Conservation (phyloP, 2,888 invertebrate genomes). For the Acleris cristana region DNA sequence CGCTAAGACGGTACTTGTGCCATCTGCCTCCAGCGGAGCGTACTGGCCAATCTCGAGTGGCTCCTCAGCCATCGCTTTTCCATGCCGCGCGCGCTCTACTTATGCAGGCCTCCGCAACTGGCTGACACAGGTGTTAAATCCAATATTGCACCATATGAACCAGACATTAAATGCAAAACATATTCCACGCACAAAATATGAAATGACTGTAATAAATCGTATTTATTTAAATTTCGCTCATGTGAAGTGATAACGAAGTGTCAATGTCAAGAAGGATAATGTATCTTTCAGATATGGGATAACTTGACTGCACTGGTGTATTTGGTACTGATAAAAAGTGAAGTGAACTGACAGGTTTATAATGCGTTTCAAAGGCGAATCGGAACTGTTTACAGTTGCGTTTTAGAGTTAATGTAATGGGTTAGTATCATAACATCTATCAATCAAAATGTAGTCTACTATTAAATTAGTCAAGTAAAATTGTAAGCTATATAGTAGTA, state of each 20-base stretch:
- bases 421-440: too few species aligned
- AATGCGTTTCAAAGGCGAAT: neutral
- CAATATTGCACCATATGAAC: slow-evolving; percentile 29
- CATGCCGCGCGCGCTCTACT: slow-evolving; percentile 81
- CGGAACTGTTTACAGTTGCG: too few species aligned
- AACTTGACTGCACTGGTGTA: too few species aligned
- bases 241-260: slow-evolving; percentile 25
- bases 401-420: too few species aligned
- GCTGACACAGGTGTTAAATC: slow-evolving; percentile 59
- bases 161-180: slow-evolving; percentile 4
- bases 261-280: too few species aligned
- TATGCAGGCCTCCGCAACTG: slow-evolving; percentile 72
- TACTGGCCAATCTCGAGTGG: slow-evolving; percentile 74
- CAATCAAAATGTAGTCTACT: too few species aligned
- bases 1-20: slow-evolving; percentile 88
- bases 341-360: slow-evolving; percentile 12
- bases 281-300: too few species aligned
- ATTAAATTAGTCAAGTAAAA: too few species aligned
- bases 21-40: slow-evolving; percentile 86
- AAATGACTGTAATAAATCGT: neutral
- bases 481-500: too few species aligned
- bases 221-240: too few species aligned
- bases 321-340: slow-evolving; percentile 8
- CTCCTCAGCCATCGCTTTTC: slow-evolving; percentile 78
- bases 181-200: slow-evolving; percentile 2